Evolutionary conservation across 2,888 invertebrate species (phyloP).

Genomic region (Diarsia mendica): DNA sequence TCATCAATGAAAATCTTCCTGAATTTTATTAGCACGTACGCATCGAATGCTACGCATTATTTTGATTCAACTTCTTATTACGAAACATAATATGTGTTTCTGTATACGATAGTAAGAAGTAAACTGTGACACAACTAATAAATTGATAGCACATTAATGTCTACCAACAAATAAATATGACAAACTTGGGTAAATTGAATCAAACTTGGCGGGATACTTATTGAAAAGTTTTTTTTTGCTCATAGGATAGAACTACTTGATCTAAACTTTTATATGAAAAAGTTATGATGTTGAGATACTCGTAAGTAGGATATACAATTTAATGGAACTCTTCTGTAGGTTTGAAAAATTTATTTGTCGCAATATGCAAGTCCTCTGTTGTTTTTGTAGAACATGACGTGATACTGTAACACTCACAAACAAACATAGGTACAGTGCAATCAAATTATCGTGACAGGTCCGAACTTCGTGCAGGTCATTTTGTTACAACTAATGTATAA

Average conservation of each 20-base stretch:
- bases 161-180: slow-evolving; percentile 25
- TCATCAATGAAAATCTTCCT: slow-evolving; percentile 50
- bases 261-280: slow-evolving; percentile 44
- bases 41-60: slow-evolving; percentile 38
- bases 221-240: slow-evolving; percentile 36
- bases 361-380: background rate
- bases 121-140: slow-evolving; percentile 11
- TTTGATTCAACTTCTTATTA: slow-evolving; percentile 36
- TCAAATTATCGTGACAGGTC: no score
- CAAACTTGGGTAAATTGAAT: slow-evolving; percentile 49
- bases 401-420: background rate
- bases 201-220: slow-evolving; percentile 40
- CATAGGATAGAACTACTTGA: slow-evolving; percentile 27
- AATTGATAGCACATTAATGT: slow-evolving; percentile 33
- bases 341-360: background rate
- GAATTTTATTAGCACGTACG: slow-evolving; percentile 21
- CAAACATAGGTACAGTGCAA: background rate
- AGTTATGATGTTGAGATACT: slow-evolving; percentile 32
- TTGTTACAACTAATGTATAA: no score
- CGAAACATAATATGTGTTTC: background rate
- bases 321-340: slow-evolving; percentile 9
- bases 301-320: background rate
- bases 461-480: no score
- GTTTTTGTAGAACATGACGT: background rate
- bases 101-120: slow-evolving; percentile 21